These are phyloP conservation scores for Clarias batrachus DNA, from an alignment of 2,113 vertebrate genomes.

Conservation along the genomic window DNA sequence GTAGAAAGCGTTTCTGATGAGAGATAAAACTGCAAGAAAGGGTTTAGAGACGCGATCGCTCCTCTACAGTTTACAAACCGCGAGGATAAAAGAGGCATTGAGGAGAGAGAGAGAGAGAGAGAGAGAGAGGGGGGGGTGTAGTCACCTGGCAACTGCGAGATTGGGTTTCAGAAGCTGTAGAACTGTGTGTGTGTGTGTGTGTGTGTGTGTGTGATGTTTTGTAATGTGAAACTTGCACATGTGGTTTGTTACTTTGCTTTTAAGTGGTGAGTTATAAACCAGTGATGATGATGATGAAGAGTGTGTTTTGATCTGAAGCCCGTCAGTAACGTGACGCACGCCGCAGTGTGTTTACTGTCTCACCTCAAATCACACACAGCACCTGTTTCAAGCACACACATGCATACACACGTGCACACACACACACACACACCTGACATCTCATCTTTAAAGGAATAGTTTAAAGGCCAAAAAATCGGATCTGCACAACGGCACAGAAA, in stretches of 20 bases:
- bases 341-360: not conserved
- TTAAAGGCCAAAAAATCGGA: not conserved
- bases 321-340: not conserved
- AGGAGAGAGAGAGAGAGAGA: no score
- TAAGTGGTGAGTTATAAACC: not conserved
- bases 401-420: not conserved
- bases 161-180: constrained; percentile 59
- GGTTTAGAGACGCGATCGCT: not conserved
- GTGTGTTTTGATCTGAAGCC: not conserved
- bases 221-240: constrained; percentile 4
- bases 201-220: constrained; percentile 17
- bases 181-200: not conserved
- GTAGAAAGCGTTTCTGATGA: not conserved
- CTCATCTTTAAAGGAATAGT: not conserved
- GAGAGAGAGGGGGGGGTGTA: constrained; percentile 53
- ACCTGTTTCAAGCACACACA: not conserved
- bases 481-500: not conserved
- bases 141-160: constrained; percentile 72
- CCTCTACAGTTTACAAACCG: constrained; percentile 23
- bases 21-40: not conserved
- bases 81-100: not conserved
- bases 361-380: not conserved
- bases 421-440: not conserved
- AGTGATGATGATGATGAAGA: not conserved
- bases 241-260: not conserved